Evolutionary conservation across 2,888 invertebrate species (phyloP).

Genomic region (Eupithecia dodoneata): DNA sequence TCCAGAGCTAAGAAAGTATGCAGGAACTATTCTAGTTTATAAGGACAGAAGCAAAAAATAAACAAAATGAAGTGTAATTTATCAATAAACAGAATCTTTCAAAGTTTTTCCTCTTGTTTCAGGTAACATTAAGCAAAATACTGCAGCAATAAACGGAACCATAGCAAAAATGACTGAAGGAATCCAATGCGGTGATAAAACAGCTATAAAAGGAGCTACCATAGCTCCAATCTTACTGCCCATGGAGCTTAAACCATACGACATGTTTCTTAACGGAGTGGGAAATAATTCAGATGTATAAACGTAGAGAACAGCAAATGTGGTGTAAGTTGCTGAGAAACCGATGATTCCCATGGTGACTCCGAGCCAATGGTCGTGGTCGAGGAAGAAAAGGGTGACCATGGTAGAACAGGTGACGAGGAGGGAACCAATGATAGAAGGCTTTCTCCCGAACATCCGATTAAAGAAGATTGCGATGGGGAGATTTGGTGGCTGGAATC

Average conservation of each 20-base stretch:
- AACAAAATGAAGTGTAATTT: not conserved
- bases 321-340: constrained; percentile 50
- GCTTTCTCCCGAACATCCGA: constrained; percentile 54
- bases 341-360: constrained; percentile 56
- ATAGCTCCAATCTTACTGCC: constrained; percentile 63
- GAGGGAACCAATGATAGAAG: constrained; percentile 47
- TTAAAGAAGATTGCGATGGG: constrained; percentile 56
- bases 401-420: constrained; percentile 50
- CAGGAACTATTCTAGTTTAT: not conserved
- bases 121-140: constrained; percentile 55
- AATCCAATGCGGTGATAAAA: constrained; percentile 59
- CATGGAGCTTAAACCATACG: constrained; percentile 55
- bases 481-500: constrained; percentile 59
- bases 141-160: constrained; percentile 52
- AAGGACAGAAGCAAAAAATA: not conserved
- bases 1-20: not conserved
- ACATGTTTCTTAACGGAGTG: constrained; percentile 64
- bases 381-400: constrained; percentile 53
- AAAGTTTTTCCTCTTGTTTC: constrained; percentile 62
- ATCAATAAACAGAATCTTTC: constrained; percentile 50
- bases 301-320: constrained; percentile 55
- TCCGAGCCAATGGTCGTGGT: constrained; percentile 53
- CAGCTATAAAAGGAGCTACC: constrained; percentile 61
- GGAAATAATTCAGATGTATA: constrained; percentile 65
- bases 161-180: constrained; percentile 59